These are phyloP conservation scores for Phanerotoma sp. DNA, from an alignment of 2,888 invertebrate species.

Conservation along the genomic window DNA sequence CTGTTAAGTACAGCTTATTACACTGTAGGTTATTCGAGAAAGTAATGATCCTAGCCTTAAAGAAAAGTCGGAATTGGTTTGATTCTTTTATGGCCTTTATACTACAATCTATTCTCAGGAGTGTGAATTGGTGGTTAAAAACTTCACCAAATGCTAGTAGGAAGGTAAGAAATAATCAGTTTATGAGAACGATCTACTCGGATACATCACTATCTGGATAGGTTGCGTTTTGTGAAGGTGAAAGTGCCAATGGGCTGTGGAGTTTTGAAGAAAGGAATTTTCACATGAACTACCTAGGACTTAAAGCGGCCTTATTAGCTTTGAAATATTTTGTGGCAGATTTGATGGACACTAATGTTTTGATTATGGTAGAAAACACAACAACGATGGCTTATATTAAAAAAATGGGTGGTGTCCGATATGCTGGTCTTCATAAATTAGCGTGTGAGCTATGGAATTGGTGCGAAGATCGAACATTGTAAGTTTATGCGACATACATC, in stretches of 20 bases:
- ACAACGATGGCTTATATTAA: slow-evolving; percentile 26
- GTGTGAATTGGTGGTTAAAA: slow-evolving; percentile 21
- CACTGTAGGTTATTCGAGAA: slow-evolving; percentile 21
- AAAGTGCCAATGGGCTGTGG: slow-evolving; percentile 21
- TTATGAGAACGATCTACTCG: slow-evolving; percentile 16
- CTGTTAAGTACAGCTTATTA: slow-evolving; percentile 19
- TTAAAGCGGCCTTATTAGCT: slow-evolving; percentile 20
- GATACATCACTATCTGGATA: slow-evolving; percentile 25
- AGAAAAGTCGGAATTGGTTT: slow-evolving; percentile 13
- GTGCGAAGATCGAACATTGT: slow-evolving; percentile 19
- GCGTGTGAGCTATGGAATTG: slow-evolving; percentile 23
- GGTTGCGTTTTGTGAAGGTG: slow-evolving; percentile 10
- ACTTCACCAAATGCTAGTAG: neutral
- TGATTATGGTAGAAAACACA: slow-evolving; percentile 25
- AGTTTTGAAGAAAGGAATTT: neutral
- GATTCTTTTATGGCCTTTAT: slow-evolving; percentile 21
- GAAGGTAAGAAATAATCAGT: slow-evolving; percentile 6
- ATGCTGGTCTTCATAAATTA: neutral
- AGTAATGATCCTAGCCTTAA: slow-evolving; percentile 16
- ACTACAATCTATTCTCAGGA: slow-evolving; percentile 6
- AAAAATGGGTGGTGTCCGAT: slow-evolving; percentile 18
- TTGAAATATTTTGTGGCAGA: slow-evolving; percentile 20
- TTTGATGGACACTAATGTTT: slow-evolving; percentile 12
- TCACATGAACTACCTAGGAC: slow-evolving; percentile 20
- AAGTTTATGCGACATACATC: slow-evolving; percentile 15